Base-by-base conservation (phyloP, 2,888 invertebrate species). In the Brassicogethes aeneus region DNA sequence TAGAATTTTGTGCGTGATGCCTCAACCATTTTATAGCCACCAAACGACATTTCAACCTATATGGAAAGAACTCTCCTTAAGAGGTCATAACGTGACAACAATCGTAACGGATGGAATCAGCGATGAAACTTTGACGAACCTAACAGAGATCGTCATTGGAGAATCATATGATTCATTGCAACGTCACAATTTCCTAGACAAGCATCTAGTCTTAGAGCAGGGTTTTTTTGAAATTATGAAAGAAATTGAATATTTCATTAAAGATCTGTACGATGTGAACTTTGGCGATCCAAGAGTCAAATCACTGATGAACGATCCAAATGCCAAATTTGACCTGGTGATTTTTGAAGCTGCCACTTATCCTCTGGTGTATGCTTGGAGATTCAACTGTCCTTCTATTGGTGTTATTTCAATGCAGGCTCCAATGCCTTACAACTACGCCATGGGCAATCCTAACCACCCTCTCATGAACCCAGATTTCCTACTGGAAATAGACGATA, bases 51-150 rank as follows among this genome's bases (percentile, higher is more conserved):
- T 64, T 55, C 64, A 63, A 33, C 63, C 67, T 3, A 52, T 75
- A 16, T 67, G 70, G 53, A 54, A 59, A 13, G 70, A 69, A 37
- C 51, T 76, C 15, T 64, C 67, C 0, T 48, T 59, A 30, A 59
- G 66, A 43, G 75, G 74, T 3, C 75, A 76, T 43, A 57, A 72
- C 31, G 43, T 76, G 0, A 66, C 70, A 0, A 54, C 72, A 0
- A 34, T 73, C 16, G 72, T 75, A 1, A 53, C 63, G 2, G 51
- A 62, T 53, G 71, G 72, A 0, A 51, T 70, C 1, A 64, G 66
- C 15, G 64, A 70, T 35, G 47, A 55, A 2, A 46, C 56, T 1
- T 52, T 68, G 1, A 46, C 54, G 1, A 71, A 68, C 48, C 54
- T 71, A 2, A 65, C 56, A 2, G 64, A 72, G 51, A 64, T 73